Conservation (phyloP, 2,113 vertebrate genomes). For the Andinoacara biseriatus region DNA sequence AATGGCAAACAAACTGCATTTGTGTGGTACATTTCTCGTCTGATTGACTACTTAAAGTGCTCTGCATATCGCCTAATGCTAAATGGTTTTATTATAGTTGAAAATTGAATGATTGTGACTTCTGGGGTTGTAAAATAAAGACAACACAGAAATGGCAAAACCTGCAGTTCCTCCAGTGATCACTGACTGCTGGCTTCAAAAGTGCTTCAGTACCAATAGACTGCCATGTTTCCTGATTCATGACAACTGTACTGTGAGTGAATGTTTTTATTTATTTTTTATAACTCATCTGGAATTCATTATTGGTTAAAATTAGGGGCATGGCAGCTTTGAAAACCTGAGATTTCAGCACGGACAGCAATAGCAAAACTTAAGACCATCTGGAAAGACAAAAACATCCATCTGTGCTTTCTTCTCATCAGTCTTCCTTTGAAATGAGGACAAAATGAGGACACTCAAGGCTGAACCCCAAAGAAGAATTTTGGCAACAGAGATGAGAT, state of each 20-base stretch:
- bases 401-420: neutral
- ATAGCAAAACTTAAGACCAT: neutral
- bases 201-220: neutral
- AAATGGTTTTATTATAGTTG: neutral
- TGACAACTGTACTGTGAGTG: too few relatives aligned
- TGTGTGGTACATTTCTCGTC: accelerated
- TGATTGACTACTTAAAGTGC: neutral
- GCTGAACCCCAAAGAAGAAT: neutral
- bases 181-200: neutral
- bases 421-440: accelerated
- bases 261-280: too few relatives aligned
- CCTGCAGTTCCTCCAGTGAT: neutral
- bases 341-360: neutral
- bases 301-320: too few relatives aligned
- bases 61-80: neutral
- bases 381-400: neutral
- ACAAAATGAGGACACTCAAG: neutral
- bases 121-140: neutral
- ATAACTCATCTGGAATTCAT: too few relatives aligned
- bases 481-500: too few relatives aligned
- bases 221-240: neutral
- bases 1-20: neutral
- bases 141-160: neutral
- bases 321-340: too few relatives aligned
- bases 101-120: neutral